These are phyloP conservation scores for Morone chrysops DNA, from an alignment of 2,113 vertebrate species.

Conservation along the genomic window DNA sequence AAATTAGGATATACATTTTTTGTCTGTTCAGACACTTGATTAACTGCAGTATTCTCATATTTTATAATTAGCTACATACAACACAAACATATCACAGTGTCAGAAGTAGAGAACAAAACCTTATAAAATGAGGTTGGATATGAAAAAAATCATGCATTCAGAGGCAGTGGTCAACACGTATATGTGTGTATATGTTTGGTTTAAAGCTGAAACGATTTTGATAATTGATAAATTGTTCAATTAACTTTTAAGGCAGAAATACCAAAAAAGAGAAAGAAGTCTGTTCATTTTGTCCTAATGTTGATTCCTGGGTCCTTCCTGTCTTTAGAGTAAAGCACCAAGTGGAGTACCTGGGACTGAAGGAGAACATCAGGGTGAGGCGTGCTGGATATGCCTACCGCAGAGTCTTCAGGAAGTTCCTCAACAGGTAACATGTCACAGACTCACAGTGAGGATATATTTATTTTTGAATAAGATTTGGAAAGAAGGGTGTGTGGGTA, in stretches of 20 bases:
- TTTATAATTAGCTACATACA: neutral
- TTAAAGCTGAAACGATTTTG: neutral
- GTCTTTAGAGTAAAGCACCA: constrained; percentile 94
- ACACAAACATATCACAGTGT: neutral
- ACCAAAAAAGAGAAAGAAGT: neutral
- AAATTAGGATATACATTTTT: neutral
- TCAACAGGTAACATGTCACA: constrained; percentile 89
- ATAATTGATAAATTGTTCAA: no score
- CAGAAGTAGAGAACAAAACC: constrained; percentile 1
- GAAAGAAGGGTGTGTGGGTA: neutral
- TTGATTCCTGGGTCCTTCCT: constrained; percentile 16
- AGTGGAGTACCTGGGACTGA: constrained; percentile 96
- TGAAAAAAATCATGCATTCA: neutral
- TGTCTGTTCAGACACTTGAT: neutral
- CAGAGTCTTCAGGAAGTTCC: constrained; percentile 94
- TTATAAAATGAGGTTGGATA: neutral
- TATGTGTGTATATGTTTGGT: neutral
- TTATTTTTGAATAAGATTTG: neutral
- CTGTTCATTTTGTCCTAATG: neutral
- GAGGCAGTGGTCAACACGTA: neutral
- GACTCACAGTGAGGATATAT: neutral
- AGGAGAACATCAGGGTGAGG: constrained; percentile 97
- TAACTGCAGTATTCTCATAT: neutral
- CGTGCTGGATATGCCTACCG: constrained; percentile 98
- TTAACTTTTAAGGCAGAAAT: neutral